A percentile compares a stretch with the other conserved stretches of the same genome.
These are phyloP conservation scores for Papilio protenor DNA, from an alignment of 2,888 invertebrate species.

Conservation along the genomic window DNA sequence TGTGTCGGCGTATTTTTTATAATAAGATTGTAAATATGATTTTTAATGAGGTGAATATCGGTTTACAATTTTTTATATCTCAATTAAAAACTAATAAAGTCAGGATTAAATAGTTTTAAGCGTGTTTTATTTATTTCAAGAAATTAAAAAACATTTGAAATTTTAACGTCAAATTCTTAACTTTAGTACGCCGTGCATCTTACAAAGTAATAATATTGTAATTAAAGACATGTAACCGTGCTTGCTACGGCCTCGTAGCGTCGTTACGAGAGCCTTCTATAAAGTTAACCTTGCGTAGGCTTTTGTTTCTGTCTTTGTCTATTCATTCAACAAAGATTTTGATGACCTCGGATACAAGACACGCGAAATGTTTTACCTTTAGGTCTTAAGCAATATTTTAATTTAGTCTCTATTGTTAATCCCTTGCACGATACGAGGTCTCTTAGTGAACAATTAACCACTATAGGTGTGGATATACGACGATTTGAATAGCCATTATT, in stretches of 20 bases:
- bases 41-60: too few relatives aligned
- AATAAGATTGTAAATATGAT: background rate
- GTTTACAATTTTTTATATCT: too few relatives aligned
- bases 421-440: background rate
- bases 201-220: too few relatives aligned
- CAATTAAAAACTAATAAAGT: too few relatives aligned
- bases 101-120: too few relatives aligned
- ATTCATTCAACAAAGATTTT: background rate
- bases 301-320: background rate
- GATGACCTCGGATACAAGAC: background rate
- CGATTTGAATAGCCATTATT: too few relatives aligned
- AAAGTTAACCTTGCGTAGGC: background rate
- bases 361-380: background rate
- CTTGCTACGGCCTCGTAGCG: background rate
- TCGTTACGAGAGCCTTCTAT: background rate
- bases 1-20: background rate
- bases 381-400: background rate
- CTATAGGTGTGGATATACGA: too few relatives aligned
- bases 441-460: background rate
- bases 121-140: too few relatives aligned
- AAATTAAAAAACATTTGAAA: too few relatives aligned
- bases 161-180: too few relatives aligned
- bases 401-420: background rate
- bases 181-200: too few relatives aligned
- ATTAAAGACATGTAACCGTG: background rate